A percentile compares a stretch with the other conserved stretches of the same genome.
phyloP scores from a whole-genome alignment of 2,113 vertebrate species.

The Hoplias malabaricus region DNA sequence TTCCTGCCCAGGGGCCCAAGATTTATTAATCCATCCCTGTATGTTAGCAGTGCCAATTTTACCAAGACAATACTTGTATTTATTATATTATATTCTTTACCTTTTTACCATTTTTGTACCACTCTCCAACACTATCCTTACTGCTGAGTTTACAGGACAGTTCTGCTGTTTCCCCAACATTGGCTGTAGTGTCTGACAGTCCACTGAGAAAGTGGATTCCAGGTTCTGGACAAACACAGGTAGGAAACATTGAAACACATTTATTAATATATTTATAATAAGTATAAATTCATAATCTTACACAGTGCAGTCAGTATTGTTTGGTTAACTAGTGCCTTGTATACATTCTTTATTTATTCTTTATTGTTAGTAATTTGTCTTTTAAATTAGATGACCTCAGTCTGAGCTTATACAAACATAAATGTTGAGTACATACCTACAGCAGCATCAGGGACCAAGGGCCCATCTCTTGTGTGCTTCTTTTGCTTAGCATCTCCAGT shows the following conservation, averaged over 20 bases:
- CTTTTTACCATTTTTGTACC: slow-evolving; percentile 85
- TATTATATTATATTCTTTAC: slow-evolving; percentile 59
- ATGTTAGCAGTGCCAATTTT: no score
- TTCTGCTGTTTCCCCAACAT: slow-evolving; percentile 69
- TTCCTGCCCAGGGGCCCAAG: no score
- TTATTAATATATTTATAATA: neutral
- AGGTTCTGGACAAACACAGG: slow-evolving; percentile 58
- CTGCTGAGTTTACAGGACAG: slow-evolving; percentile 78
- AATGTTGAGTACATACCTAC: slow-evolving; percentile 54
- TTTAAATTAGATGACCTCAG: no score
- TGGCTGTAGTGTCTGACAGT: slow-evolving; percentile 69
- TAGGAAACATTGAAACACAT: neutral
- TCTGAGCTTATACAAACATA: neutral
- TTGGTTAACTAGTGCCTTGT: neutral
- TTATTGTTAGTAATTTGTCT: neutral
- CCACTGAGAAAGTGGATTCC: slow-evolving; percentile 73
- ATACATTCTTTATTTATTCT: neutral
- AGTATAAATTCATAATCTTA: no score
- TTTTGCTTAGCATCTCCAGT: slow-evolving; percentile 46
- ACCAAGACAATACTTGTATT: neutral
- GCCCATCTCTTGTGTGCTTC: slow-evolving; percentile 44
- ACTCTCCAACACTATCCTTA: slow-evolving; percentile 70
- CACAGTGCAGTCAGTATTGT: no score
- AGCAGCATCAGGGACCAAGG: slow-evolving; percentile 53
- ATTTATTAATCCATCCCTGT: no score